Percentiles rank a stretch among this genome's conserved stretches.
Conservation (phyloP, 2,797 vertebrate species). For the Sebastes aleutianus region DNA sequence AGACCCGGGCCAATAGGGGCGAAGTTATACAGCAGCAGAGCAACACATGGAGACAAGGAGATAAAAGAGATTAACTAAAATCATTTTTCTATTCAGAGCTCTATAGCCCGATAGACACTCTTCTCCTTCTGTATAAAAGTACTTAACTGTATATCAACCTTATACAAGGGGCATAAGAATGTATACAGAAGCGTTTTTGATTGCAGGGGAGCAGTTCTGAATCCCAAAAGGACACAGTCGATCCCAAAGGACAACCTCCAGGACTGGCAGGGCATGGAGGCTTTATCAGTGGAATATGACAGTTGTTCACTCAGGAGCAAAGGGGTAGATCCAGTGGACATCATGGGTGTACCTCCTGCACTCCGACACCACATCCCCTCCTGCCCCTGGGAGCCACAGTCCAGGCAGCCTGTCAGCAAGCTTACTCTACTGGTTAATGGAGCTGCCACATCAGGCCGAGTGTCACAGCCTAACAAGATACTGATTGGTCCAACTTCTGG, state of each 20-base stretch:
- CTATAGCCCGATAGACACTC: not conserved
- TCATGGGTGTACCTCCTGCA: conserved; percentile 36
- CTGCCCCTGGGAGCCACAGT: conserved; percentile 52
- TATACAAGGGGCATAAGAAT: not conserved
- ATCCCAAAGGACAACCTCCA: conserved; percentile 30
- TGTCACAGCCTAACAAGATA: conserved; percentile 78
- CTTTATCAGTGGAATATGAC: conserved; percentile 59
- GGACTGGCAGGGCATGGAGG: conserved; percentile 38
- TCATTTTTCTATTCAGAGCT: not conserved
- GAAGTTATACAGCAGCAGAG: conserved; percentile 36
- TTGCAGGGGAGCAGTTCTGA: not conserved
- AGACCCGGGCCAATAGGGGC: conserved; percentile 55
- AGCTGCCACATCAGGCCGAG: conserved; percentile 77
- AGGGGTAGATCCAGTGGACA: conserved; percentile 42
- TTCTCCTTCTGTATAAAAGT: not conserved
- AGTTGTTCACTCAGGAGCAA: conserved; percentile 50
- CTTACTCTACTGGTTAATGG: conserved; percentile 77
- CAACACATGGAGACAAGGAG: conserved; percentile 36
- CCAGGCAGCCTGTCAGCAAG: conserved; percentile 66
- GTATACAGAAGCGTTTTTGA: not conserved
- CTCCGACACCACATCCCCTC: conserved; percentile 18
- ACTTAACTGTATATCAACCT: not conserved
- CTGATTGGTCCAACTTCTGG: conserved; percentile 76
- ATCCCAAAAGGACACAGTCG: conserved; percentile 24
- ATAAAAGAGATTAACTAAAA: conserved; percentile 54